phyloP scores from a whole-genome alignment of 2,888 invertebrate genomes.

The Agonopterix heracliana region DNA sequence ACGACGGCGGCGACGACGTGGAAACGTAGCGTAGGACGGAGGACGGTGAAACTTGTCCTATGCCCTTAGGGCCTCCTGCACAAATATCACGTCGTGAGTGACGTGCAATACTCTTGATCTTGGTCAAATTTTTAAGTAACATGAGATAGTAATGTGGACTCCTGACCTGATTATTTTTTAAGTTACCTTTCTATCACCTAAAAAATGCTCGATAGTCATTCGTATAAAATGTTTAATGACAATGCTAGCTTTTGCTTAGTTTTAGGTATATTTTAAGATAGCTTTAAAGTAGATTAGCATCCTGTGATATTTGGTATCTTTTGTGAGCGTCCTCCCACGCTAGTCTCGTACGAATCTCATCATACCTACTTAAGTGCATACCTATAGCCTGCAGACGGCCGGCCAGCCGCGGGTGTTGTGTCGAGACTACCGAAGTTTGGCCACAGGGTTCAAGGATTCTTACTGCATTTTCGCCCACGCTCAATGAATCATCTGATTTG shows the following conservation, averaged over 20 bases:
- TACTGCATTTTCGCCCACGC: constrained; percentile 62
- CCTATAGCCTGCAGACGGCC: not conserved
- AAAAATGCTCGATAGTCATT: no score
- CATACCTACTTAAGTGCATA: not conserved
- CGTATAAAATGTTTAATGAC: no score
- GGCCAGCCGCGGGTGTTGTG: not conserved
- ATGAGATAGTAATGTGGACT: no score
- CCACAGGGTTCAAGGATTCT: constrained; percentile 55
- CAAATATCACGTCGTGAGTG: no score
- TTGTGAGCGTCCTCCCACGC: constrained; percentile 1
- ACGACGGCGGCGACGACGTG: constrained; percentile 25
- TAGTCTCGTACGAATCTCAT: constrained; percentile 1
- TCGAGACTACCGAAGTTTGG: constrained; percentile 18
- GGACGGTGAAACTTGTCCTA: constrained; percentile 18
- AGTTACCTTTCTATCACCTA: no score
- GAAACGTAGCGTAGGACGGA: constrained; percentile 37
- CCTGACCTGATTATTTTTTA: no score
- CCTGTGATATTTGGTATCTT: not conserved
- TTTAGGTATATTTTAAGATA: no score
- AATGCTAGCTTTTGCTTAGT: no score
- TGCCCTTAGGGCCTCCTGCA: constrained; percentile 24
- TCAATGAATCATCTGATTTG: constrained; percentile 51
- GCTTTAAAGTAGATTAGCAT: no score
- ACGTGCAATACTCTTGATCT: no score
- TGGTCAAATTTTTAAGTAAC: no score